Percentiles rank a stretch among this genome's conserved stretches.
phyloP scores from a whole-genome alignment of 37 sponge, comb jelly and placozoan species.

The Halichondria panicea region DNA sequence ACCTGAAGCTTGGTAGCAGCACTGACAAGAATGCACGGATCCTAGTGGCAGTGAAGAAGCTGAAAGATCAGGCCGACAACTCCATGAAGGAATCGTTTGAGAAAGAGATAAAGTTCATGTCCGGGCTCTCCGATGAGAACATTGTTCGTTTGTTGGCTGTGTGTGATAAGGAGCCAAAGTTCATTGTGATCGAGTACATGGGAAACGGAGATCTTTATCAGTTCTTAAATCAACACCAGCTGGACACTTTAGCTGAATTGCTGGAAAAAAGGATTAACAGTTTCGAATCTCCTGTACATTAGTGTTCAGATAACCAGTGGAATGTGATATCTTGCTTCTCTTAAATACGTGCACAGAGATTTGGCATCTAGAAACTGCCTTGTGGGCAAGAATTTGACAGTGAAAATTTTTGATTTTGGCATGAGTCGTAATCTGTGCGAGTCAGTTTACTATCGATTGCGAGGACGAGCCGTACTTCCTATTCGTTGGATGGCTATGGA shows the following conservation, averaged over 20 bases:
- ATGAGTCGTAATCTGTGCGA: slow-evolving; percentile 58
- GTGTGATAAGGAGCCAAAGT: slow-evolving; percentile 12
- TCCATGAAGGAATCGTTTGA: slow-evolving; percentile 55
- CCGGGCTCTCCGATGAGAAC: slow-evolving; percentile 53
- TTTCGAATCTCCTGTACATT: slow-evolving; percentile 57
- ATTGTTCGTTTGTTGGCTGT: slow-evolving; percentile 51
- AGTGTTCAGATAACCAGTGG: slow-evolving; percentile 54
- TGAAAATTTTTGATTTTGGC: slow-evolving; percentile 71
- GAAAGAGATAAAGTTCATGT: slow-evolving; percentile 80
- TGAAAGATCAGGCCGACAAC: slow-evolving; percentile 36
- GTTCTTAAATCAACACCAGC: slow-evolving; percentile 54
- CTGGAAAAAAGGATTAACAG: no score
- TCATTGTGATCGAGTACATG: slow-evolving; percentile 88
- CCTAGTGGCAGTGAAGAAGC: slow-evolving; percentile 65
- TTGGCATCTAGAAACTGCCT: slow-evolving; percentile 74
- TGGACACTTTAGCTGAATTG: no score
- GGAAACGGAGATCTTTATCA: slow-evolving; percentile 78
- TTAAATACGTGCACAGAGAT: slow-evolving; percentile 69
- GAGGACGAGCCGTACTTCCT: slow-evolving; percentile 50
- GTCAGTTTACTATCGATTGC: slow-evolving; percentile 48
- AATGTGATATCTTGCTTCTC: slow-evolving; percentile 69
- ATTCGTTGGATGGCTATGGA: slow-evolving; percentile 78
- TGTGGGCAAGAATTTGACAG: slow-evolving; percentile 48
- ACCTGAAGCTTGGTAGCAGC: slow-evolving; percentile 36
- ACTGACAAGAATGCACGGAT: slow-evolving; percentile 17